Conservation (phyloP, 2,797 vertebrate genomes). For the Decapterus maruadsi region DNA sequence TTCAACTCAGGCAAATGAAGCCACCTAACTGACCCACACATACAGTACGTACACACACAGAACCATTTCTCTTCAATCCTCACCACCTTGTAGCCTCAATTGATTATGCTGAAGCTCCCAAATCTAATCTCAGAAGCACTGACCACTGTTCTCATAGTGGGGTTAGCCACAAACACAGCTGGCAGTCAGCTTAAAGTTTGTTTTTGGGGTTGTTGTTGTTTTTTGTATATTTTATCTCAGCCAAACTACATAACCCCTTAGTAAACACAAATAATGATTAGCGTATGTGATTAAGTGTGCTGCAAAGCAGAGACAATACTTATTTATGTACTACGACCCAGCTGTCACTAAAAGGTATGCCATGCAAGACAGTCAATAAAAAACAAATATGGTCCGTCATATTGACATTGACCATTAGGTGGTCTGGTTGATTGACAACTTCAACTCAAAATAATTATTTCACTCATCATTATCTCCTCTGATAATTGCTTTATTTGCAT, state of each 20-base stretch:
- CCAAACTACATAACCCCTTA: not conserved
- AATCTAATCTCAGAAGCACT: constrained; percentile 43
- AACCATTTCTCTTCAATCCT: not conserved
- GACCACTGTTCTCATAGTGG: not conserved
- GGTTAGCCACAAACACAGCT: not conserved
- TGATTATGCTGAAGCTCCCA: constrained; percentile 32
- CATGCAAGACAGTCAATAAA: no score
- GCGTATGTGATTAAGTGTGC: not conserved
- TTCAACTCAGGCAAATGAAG: constrained; percentile 18
- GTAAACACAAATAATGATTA: not conserved
- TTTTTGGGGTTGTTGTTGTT: not conserved
- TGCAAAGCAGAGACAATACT: not conserved
- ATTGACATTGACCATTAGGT: no score
- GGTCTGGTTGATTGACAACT: no score
- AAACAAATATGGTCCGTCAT: no score
- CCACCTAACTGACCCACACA: constrained; percentile 19
- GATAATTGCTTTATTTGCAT: no score
- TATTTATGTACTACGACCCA: no score
- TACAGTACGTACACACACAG: constrained; percentile 1
- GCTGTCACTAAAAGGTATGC: no score
- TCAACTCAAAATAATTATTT: no score
- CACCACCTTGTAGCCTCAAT: not conserved
- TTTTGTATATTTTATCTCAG: not conserved
- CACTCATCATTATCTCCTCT: no score
- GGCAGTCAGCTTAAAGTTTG: not conserved